Base-by-base conservation (phyloP, 2,797 vertebrate genomes). In the Etheostoma nigrum region DNA sequence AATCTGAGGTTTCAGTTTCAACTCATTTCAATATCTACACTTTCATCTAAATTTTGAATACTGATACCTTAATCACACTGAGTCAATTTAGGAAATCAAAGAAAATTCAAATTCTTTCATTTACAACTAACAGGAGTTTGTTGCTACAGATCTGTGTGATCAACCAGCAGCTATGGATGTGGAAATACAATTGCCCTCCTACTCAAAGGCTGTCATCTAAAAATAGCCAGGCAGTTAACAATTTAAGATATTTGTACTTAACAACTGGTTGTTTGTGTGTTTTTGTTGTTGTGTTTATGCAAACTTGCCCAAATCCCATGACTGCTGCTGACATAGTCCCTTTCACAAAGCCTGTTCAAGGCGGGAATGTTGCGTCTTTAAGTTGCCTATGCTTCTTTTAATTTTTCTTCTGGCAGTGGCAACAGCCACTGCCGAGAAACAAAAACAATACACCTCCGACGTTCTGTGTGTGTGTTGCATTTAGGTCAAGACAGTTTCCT, bases 141-240 rank as follows among this genome's bases (percentile, higher is more conserved):
- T 42, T 23, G 23, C 18, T 65, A 36, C 5, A 44, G 19, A 45
- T 25, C 23, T 30, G n/a, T 54, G 25, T 63, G 33, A 67, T 53
- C 47, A 63, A 62, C 12, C 15, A 30, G 53, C 61, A 69, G 27
- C 55, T 57, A 15, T 40, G 30, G 9, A 58, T 27, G 9, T 15
- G 18, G n/a, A 61, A 66, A 70, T 18, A 1, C 67, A 14, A 8
- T 12, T 42, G 11, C 44, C 40, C 72, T 75, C 15, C 6, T 2
- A 4, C 62, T 68, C 5, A 18, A 30, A 58, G 4, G 54, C 11
- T 14, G 40, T 54, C 8, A 52, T 9, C 1, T 44, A 16, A 57
- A 75, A 54, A 67, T n/a, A 30, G 45, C 2, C 57, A 64, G 2
- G 21, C 18, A 19, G 45, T 72, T 63, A 67, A 76, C 75, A 33